Percentiles rank a stretch among this genome's conserved stretches.
Evolutionary conservation across 2,888 invertebrate genomes (phyloP).

Genomic region (Acronicta alni): DNA sequence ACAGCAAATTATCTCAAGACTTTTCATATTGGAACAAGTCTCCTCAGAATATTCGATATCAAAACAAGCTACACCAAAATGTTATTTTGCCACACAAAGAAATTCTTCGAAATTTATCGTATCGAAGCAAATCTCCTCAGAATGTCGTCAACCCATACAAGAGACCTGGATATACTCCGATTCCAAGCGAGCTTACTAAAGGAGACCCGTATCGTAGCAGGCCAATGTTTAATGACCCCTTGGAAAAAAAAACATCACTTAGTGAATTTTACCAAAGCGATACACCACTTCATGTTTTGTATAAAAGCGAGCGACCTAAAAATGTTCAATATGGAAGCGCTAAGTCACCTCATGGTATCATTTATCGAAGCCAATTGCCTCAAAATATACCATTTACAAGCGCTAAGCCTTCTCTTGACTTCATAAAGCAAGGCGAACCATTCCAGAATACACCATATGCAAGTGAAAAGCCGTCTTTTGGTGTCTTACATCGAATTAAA

Average conservation of each 20-base stretch:
- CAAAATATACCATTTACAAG: background rate
- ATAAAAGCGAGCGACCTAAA: background rate
- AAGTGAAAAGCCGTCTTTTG: no score
- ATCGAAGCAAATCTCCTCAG: background rate
- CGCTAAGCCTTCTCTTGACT: no score
- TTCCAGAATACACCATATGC: no score
- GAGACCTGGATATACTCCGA: background rate
- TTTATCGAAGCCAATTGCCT: background rate
- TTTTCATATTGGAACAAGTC: background rate
- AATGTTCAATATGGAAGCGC: background rate
- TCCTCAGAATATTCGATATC: background rate
- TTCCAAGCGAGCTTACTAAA: background rate
- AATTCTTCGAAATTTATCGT: background rate
- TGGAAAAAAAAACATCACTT: background rate
- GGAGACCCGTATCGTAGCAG: background rate
- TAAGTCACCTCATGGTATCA: no score
- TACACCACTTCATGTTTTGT: background rate
- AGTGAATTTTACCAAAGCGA: background rate
- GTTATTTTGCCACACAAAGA: background rate
- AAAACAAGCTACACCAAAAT: background rate
- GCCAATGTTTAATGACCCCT: background rate
- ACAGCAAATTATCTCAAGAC: background rate
- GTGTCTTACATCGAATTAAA: no score
- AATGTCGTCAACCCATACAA: background rate
- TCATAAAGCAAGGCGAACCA: no score